Evolutionary conservation across 2,888 invertebrate genomes (phyloP).

Genomic region (Ectobius pallidus): DNA sequence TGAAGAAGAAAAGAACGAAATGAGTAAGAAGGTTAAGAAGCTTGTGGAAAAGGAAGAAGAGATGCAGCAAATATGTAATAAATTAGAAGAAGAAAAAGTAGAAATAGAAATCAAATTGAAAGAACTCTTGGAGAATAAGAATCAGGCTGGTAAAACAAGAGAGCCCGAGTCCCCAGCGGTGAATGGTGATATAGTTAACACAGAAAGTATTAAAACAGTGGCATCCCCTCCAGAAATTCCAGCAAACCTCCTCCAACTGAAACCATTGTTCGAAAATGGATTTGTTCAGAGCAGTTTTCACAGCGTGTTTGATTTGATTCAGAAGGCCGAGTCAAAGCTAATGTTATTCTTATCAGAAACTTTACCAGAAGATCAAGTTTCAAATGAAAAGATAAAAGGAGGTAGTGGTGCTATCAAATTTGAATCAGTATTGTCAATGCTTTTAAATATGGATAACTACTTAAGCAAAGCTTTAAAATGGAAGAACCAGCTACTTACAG

Average conservation of each 20-base stretch:
- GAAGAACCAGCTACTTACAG: background rate
- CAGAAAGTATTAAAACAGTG: background rate
- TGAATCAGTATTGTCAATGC: background rate
- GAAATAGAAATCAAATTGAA: too few relatives aligned
- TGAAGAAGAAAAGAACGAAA: constrained; percentile 42
- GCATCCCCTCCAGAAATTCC: too few relatives aligned
- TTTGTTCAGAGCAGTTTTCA: background rate
- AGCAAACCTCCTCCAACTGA: too few relatives aligned
- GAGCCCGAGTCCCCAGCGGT: background rate
- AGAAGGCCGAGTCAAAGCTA: background rate
- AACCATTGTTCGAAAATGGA: background rate
- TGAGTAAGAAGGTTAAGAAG: constrained; percentile 39
- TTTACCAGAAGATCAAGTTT: too few relatives aligned
- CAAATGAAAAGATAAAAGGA: background rate
- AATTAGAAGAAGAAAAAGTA: too few relatives aligned
- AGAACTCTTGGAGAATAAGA: too few relatives aligned
- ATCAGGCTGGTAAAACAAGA: too few relatives aligned
- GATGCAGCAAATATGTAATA: too few relatives aligned
- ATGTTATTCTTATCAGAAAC: background rate
- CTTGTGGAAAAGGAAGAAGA: constrained; percentile 38
- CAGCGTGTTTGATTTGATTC: background rate
- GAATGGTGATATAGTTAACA: background rate
- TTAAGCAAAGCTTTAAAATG: background rate
- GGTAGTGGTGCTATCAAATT: background rate
- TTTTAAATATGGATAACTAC: constrained; percentile 2